phyloP scores from a whole-genome alignment of 2,113 vertebrate genomes.

The Actinemys pallida region DNA sequence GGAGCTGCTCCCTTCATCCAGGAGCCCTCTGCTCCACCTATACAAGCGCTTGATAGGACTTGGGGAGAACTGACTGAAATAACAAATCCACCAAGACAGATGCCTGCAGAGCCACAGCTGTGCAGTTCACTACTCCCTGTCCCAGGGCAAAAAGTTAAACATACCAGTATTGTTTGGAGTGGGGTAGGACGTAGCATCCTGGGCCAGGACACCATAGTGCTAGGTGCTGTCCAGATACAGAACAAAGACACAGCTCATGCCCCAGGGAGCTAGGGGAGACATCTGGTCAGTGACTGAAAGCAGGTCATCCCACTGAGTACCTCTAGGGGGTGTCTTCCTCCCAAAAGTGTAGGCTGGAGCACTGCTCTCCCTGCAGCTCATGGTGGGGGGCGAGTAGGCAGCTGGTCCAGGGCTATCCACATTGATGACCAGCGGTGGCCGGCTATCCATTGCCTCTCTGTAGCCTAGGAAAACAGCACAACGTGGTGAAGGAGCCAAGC shows the following conservation, averaged over 20 bases:
- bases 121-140: neutral
- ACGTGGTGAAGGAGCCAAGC: neutral
- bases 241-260: neutral
- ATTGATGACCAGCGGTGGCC: neutral
- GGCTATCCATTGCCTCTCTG: neutral
- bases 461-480: neutral
- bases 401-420: conserved; percentile 27
- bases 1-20: neutral
- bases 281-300: neutral
- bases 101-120: neutral
- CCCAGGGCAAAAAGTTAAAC: neutral
- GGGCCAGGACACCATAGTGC: neutral
- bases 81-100: neutral
- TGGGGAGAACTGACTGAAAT: rapidly evolving
- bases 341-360: conserved; percentile 42
- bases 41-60: rapidly evolving
- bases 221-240: neutral
- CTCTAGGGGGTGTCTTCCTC: neutral
- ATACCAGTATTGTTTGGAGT: neutral
- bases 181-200: neutral
- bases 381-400: neutral
- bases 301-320: neutral
- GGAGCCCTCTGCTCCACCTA: neutral
- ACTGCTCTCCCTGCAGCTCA: neutral
- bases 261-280: rapidly evolving